A percentile compares a stretch with the other conserved stretches of the same genome.
Evolutionary conservation across 2,888 invertebrate species (phyloP).

Genomic region (Agrypnus murinus): DNA sequence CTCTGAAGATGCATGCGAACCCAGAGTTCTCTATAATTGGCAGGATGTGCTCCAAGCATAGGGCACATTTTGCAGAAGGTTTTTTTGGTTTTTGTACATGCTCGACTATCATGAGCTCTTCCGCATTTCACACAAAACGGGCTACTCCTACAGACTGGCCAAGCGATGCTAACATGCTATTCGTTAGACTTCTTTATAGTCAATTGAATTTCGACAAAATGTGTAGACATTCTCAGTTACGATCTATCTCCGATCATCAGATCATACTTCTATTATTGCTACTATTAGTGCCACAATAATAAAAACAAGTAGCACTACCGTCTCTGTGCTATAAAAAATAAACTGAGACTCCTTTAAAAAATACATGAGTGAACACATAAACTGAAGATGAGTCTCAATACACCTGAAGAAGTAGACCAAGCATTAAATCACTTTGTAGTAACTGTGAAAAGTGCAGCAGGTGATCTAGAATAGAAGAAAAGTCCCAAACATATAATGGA

Average conservation of each 20-base stretch:
- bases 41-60: too few relatives aligned
- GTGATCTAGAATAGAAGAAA: background rate
- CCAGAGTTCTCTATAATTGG: too few relatives aligned
- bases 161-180: background rate
- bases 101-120: too few relatives aligned
- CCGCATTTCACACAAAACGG: too few relatives aligned
- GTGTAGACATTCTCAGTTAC: background rate
- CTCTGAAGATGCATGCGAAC: too few relatives aligned
- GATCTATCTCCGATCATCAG: too few relatives aligned
- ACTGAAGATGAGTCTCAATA: background rate
- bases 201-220: background rate
- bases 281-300: constrained; percentile 3
- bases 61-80: too few relatives aligned
- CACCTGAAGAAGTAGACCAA: constrained; percentile 4
- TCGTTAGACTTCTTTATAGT: background rate
- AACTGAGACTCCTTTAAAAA: constrained; percentile 6
- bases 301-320: constrained; percentile 6
- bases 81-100: too few relatives aligned
- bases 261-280: too few relatives aligned
- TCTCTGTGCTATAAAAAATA: background rate
- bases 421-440: constrained; percentile 11
- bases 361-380: background rate
- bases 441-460: background rate
- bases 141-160: constrained; percentile 4
- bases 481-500: background rate